Percentiles rank a stretch among this genome's conserved stretches.
Evolutionary conservation across 1,140 invertebrate species (phyloP).

Genomic region (Cotesia typhae): DNA sequence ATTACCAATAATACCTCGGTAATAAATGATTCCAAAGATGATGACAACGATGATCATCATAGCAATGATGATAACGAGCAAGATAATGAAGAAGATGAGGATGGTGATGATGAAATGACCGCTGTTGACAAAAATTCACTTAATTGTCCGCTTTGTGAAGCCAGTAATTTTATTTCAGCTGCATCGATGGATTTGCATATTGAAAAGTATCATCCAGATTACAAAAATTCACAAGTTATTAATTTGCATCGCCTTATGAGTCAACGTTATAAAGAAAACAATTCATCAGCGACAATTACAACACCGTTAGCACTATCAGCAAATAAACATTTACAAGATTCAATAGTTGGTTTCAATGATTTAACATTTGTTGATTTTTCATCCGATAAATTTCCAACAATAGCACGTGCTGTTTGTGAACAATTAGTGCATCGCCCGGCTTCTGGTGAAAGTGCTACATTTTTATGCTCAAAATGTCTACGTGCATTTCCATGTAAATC

Average conservation of each 20-base stretch:
- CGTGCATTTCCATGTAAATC: constrained; percentile 79
- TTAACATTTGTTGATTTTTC: constrained; percentile 83
- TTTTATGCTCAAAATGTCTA: constrained; percentile 76
- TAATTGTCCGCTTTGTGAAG: constrained; percentile 70
- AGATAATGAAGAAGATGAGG: constrained; percentile 38
- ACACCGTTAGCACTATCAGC: not conserved
- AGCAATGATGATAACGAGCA: constrained; percentile 7
- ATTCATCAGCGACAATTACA: constrained; percentile 50
- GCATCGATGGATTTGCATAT: constrained; percentile 74
- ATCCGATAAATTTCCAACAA: constrained; percentile 78
- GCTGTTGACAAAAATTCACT: constrained; percentile 26
- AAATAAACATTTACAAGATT: constrained; percentile 46
- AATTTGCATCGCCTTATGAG: constrained; percentile 72
- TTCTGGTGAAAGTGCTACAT: constrained; percentile 70
- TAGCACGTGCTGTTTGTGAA: constrained; percentile 78
- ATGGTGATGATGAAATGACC: constrained; percentile 17
- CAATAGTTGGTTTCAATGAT: constrained; percentile 75
- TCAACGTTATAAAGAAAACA: constrained; percentile 51
- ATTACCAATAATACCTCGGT: constrained; percentile 50
- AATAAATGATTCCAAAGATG: constrained; percentile 40
- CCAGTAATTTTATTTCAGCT: constrained; percentile 70
- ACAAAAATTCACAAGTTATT: constrained; percentile 74
- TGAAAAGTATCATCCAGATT: constrained; percentile 76
- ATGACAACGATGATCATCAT: constrained; percentile 35
- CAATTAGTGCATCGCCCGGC: constrained; percentile 71